Base-by-base conservation (phyloP, 1,140 invertebrate species). In the Diabrotica undecimpunctata region DNA sequence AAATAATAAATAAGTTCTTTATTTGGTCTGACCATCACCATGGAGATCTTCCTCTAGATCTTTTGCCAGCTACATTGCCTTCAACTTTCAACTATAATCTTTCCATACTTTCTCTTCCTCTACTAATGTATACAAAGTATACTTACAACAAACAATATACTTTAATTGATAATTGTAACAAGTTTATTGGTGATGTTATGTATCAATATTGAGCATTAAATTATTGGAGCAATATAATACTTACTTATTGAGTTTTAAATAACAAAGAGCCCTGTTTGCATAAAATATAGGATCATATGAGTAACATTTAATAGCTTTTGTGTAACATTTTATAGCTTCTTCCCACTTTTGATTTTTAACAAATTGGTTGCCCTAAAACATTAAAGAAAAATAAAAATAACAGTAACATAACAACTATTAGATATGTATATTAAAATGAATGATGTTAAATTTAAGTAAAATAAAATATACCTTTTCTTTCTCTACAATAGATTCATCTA, bases 221-320 rank as follows among this genome's bases (percentile, higher is more conserved):
- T 62, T 52, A 54, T 54, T 61, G n/a, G n/a, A n/a, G n/a, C n/a
- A n/a, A n/a, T 65, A 25, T 51, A 58, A 11, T 66, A 79, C 80
- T 80, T 83, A 96, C 92, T 90, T 87, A 68, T 93, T 84, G 71
- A 88, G 84, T 78, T 95, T 96, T 9, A 97, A 80, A 70, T 91
- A 87, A 69, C 94, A 95, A 64, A 96, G 83, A 7, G 92, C 94
- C 73, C 95, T 82, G 80, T 97, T 97, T 7, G 92, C 91, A 76
- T 87, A 93, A 73, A 92, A 90, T 7, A 93, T 83, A 7, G 93
- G 85, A 80, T 96, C 94, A 65, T 87, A 83, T 7, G 89, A 84
- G 76, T 92, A 90, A 50, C 87, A 78, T 65, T 87, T 82, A 54
- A 96, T 90, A 9, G 93, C 94, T 73, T 86, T 79, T 35, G 85